Base-by-base conservation (phyloP, 1,140 invertebrate species). In the Lepidurus arcticus region DNA sequence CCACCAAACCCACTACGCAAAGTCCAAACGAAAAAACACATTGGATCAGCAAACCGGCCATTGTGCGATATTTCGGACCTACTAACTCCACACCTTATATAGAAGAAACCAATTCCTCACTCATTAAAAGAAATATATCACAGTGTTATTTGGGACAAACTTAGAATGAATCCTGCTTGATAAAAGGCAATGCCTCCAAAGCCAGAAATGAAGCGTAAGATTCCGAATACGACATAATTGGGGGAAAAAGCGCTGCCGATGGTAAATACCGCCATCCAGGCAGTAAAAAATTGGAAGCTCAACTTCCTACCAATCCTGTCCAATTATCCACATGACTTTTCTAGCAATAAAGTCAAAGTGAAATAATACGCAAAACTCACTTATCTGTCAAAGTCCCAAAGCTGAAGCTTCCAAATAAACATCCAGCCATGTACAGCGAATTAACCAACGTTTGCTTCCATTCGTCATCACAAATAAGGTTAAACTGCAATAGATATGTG, bases 361-460 rank as follows among this genome's bases (percentile, higher is more conserved):
- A 65, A 65, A 65, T 16, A 16, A 21, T n/a, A 65, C 13, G 53
- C 53, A n/a, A 21, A 16, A 65, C 34, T 65, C 24, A 80, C 77
- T 7, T 74, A 42, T 80, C 79, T 1, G 42, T 44, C 8, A 79
- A 43, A n/a, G 13, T 43, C 21, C 79, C 79, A 44, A 78, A 73
- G 21, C 10, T 42, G 21, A 80, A 75, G 16, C 42, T 73, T 10
- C 79, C 79, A 53, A 80, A 16, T 24, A 80, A 42, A 34, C 8
- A 34, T 34, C 79, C 79, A 24, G 75, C 73, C 78, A 80, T 80
- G 43, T 79, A 80, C 10, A 78, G 73, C n/a, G 65, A 75, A 47
- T 74, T 74, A 3, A 44, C 73, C 11, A 78, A 16, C 10, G 78
- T 75, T 74, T 75, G 78, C 21, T 78, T 78, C 74, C 74, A 78